Evolutionary conservation across 2,888 invertebrate species (phyloP).

Genomic region (Dynastes tityus): DNA sequence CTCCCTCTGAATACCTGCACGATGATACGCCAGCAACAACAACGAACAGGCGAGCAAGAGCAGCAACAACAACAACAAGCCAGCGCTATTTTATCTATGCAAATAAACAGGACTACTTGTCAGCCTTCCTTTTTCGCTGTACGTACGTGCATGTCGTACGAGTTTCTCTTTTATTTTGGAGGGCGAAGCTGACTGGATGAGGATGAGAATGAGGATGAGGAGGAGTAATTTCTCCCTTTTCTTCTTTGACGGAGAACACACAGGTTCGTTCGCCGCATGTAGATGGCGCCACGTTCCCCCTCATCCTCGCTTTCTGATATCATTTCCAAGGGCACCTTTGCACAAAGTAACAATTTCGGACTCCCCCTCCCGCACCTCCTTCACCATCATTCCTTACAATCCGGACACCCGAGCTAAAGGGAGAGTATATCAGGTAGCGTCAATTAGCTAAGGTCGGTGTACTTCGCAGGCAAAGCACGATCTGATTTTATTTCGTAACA

Average conservation of each 20-base stretch:
- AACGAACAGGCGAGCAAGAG: neutral
- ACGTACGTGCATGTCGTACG: slow-evolving; percentile 33
- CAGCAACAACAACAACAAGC: neutral
- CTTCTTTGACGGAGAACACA: slow-evolving; percentile 9
- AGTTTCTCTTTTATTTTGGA: slow-evolving; percentile 36
- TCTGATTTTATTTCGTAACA: slow-evolving; percentile 52
- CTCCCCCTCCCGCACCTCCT: no score
- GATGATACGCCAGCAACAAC: slow-evolving; percentile 21
- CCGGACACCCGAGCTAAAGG: neutral
- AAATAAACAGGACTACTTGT: slow-evolving; percentile 34
- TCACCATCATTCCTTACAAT: neutral
- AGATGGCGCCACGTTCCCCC: slow-evolving; percentile 22
- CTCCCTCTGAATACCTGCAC: slow-evolving; percentile 14
- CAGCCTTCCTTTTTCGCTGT: slow-evolving; percentile 20
- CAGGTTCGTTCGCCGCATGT: slow-evolving; percentile 9
- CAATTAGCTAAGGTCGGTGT: slow-evolving; percentile 45
- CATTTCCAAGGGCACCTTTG: slow-evolving; percentile 23
- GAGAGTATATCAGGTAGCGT: slow-evolving; percentile 49
- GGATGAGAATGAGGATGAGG: neutral
- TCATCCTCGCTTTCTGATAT: slow-evolving; percentile 9
- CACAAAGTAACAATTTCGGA: slow-evolving; percentile 37
- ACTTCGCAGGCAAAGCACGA: slow-evolving; percentile 46
- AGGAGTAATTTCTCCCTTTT: slow-evolving; percentile 8
- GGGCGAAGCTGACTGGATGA: neutral
- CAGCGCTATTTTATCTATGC: slow-evolving; percentile 33